phyloP scores from a whole-genome alignment of 2,797 vertebrate species.

The Lophius americanus region DNA sequence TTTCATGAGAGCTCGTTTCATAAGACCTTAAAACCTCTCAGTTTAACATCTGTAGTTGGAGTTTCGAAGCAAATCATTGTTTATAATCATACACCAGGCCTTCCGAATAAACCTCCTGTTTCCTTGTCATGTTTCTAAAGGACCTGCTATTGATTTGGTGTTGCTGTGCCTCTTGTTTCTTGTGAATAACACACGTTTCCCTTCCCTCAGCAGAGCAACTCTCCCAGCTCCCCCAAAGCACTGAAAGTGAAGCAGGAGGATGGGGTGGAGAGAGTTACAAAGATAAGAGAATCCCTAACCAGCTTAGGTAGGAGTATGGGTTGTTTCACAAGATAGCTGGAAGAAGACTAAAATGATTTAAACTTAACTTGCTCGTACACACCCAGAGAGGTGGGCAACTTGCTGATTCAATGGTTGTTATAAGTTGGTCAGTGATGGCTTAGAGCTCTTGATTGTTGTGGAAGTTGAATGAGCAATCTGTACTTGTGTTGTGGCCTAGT shows the following conservation, averaged over 20 bases:
- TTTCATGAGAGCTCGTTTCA: conserved; percentile 24
- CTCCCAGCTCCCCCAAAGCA: conserved; percentile 87
- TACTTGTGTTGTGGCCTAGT: conserved; percentile 16
- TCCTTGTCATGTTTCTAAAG: conserved; percentile 35
- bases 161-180: conserved; percentile 66
- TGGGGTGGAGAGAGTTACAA: conserved; percentile 89
- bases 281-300: conserved; percentile 87
- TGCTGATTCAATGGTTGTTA: conserved; percentile 40
- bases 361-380: conserved; percentile 68
- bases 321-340: conserved; percentile 84
- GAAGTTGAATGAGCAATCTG: conserved; percentile 1
- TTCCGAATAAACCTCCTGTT: neutral
- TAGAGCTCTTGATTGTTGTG: conserved; percentile 37
- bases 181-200: conserved; percentile 86
- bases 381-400: conserved; percentile 47
- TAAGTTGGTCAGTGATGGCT: conserved; percentile 41
- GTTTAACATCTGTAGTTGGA: neutral
- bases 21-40: conserved; percentile 6
- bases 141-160: conserved; percentile 53
- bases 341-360: conserved; percentile 69
- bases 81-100: neutral
- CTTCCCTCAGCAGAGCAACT: conserved; percentile 87
- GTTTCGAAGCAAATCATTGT: neutral
- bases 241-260: conserved; percentile 88
- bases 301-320: conserved; percentile 90